Percentiles rank a stretch among this genome's conserved stretches.
phyloP scores from a whole-genome alignment of 2,113 vertebrate species.

The Trogon melanurus region DNA sequence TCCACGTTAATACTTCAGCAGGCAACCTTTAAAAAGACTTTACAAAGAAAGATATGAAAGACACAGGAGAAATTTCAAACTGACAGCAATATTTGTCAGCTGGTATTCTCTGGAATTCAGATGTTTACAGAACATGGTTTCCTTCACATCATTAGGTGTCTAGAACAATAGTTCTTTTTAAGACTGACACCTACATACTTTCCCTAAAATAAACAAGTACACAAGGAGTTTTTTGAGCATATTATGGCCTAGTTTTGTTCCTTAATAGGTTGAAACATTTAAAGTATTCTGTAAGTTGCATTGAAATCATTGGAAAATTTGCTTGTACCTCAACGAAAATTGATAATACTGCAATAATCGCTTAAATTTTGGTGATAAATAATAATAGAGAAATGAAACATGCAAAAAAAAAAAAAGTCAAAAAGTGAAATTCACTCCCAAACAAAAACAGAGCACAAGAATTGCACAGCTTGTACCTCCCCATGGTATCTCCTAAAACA shows the following conservation, averaged over 20 bases:
- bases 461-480: not conserved
- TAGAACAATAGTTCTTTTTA: not conserved
- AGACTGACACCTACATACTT: not conserved
- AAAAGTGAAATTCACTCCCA: not conserved
- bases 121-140: not conserved
- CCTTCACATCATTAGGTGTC: not conserved
- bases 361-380: not conserved
- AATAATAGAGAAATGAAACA: not conserved
- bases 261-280: not conserved
- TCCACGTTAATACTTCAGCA: not conserved
- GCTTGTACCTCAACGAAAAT: not conserved
- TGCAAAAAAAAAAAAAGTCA: not conserved
- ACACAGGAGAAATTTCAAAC: not conserved
- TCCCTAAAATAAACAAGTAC: not conserved
- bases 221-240: not conserved
- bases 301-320: not conserved
- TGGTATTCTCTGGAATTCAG: not conserved
- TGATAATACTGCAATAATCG: not conserved
- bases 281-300: not conserved
- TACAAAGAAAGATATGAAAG: not conserved
- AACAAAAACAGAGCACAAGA: not conserved
- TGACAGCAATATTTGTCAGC: constrained; percentile 4
- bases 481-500: not conserved
- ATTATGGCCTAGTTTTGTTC: not conserved
- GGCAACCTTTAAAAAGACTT: constrained; percentile 6